Evolutionary conservation across 2,888 invertebrate genomes (phyloP), one percentile per base, ranked within the genome.

Genomic region (Pheosia tremula): DNA sequence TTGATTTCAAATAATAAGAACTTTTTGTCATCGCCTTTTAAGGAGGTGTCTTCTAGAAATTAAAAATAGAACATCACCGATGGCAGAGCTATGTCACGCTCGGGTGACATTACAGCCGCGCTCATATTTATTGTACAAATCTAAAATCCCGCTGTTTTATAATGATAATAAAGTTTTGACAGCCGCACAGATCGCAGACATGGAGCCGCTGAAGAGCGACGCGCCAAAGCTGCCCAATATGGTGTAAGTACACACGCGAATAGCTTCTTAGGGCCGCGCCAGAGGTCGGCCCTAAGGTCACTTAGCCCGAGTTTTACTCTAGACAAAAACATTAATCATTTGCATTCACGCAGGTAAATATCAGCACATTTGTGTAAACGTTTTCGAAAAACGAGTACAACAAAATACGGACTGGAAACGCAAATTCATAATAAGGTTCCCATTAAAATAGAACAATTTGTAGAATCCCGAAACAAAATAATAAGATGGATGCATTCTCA

Each of bases 221-320:
- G 61, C 77, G 52, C 79, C 82, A 7, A 90, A 89, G 68, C 63
- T 89, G 37, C 77, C 91, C 49, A 85, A 88, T 58, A 91, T 91
- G 91, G 83, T 92, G 91, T 92, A 83, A 88, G 91, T 88, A 59
- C 13, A 13, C 24, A 24, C 6, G 3, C 7, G 2, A 24, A 50
- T 24, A 5, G 3, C 9, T 36, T 52, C 3, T 0, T 47, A 3
- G 4, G 24, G 24, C 24, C 2, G 24, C 24, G 24, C 39, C 39
- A 7, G 39, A 39, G 5, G 5, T 39, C 39, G 39, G 39, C 39
- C 39, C 39, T 39, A 7, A 39, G 5, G 39, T 7, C 7, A 39
- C 7, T 39, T 39, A 39, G 24, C 24, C 24, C 24, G 24, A 1
- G 24, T 24, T 24, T 24, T 24, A 24, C 24, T 24, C 24, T 24